A percentile compares a stretch with the other conserved stretches of the same genome.
phyloP scores from a whole-genome alignment of 1,140 invertebrate genomes.

The Neodiprion lecontei region DNA sequence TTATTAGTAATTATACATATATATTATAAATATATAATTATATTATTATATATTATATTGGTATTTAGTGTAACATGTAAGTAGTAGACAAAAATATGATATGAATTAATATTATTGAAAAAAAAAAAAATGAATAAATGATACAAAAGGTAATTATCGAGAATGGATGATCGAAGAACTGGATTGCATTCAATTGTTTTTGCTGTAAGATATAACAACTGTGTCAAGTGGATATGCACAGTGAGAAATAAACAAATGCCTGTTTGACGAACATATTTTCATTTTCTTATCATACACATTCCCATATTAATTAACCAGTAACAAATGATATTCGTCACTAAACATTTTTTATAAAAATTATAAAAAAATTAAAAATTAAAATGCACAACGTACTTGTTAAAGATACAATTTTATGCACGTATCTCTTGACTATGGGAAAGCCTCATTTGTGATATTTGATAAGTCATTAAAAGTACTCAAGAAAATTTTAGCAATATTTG shows the following conservation, averaged over 20 bases:
- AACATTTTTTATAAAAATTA: slow-evolving; percentile 5
- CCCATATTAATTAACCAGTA: not conserved
- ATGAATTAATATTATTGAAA: slow-evolving; percentile 35
- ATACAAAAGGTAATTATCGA: slow-evolving; percentile 31
- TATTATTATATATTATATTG: slow-evolving; percentile 41
- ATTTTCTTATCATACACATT: slow-evolving; percentile 15
- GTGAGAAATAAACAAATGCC: slow-evolving; percentile 43
- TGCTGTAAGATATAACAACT: slow-evolving; percentile 33
- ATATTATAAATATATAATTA: slow-evolving; percentile 41
- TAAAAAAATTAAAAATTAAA: too few relatives aligned
- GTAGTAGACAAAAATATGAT: slow-evolving; percentile 45
- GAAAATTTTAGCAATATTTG: not conserved
- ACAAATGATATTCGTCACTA: too few relatives aligned
- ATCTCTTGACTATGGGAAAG: too few relatives aligned
- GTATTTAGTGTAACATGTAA: slow-evolving; percentile 46
- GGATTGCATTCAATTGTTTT: slow-evolving; percentile 33
- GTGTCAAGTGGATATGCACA: slow-evolving; percentile 31
- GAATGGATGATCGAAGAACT: slow-evolving; percentile 18
- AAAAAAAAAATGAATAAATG: slow-evolving; percentile 30
- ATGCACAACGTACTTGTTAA: slow-evolving; percentile 15
- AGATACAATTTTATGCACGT: slow-evolving; percentile 17
- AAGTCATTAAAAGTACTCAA: slow-evolving; percentile 9
- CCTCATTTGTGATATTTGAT: not conserved
- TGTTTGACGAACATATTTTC: slow-evolving; percentile 33
- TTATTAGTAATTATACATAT: slow-evolving; percentile 35